Conservation (phyloP, 2,113 vertebrate species). For the Plotosus lineatus region DNA sequence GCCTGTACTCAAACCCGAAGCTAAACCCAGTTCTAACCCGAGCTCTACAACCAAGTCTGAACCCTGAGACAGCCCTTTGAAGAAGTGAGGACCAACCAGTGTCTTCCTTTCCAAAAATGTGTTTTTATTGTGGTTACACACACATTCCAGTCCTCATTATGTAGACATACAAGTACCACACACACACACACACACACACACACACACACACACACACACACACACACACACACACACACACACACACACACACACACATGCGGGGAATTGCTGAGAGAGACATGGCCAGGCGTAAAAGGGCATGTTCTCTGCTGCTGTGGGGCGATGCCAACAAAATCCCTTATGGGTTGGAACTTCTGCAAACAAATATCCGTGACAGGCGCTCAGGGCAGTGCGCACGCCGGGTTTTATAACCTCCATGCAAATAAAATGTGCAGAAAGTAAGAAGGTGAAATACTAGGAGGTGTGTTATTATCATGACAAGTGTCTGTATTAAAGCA, state of each 20-base stretch:
- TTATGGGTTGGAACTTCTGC: slow-evolving; percentile 19
- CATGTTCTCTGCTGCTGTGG: slow-evolving; percentile 19
- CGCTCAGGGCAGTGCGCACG: neutral
- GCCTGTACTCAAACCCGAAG: too few species aligned
- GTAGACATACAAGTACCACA: too few species aligned
- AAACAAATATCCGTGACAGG: slow-evolving; percentile 18
- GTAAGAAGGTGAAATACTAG: neutral
- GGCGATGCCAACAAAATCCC: slow-evolving; percentile 6
- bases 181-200: too few species aligned
- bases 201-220: slow-evolving; percentile 18
- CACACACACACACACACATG: slow-evolving; percentile 1
- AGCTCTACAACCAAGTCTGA: too few species aligned
- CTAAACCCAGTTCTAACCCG: too few species aligned
- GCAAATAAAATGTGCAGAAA: slow-evolving; percentile 15
- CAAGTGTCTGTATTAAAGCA: slow-evolving; percentile 17
- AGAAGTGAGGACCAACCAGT: too few species aligned
- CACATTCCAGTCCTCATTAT: too few species aligned
- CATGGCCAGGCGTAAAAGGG: slow-evolving; percentile 6
- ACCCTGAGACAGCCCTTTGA: too few species aligned
- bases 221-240: slow-evolving; percentile 7
- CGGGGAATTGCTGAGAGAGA: slow-evolving; percentile 4
- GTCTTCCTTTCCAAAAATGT: too few species aligned
- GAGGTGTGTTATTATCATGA: slow-evolving; percentile 25
- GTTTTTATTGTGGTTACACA: too few species aligned
- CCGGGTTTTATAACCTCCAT: neutral